Evolutionary conservation across 2,113 vertebrate species (phyloP), one percentile per base, ranked within the genome.

Genomic region (Chloroceryle aenea): DNA sequence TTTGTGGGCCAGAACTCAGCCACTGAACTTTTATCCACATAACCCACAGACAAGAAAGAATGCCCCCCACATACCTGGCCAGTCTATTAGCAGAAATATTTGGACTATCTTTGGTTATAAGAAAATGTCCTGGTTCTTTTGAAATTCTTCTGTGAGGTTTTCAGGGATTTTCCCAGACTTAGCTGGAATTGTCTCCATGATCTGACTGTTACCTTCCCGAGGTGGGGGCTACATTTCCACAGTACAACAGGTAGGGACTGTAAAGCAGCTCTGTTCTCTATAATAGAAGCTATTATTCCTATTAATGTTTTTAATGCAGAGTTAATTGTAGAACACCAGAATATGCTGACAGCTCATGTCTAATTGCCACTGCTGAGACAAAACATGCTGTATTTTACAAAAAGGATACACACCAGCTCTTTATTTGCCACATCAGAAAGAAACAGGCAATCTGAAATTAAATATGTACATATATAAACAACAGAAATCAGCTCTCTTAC

Each of bases 301-400:
- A 82, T 88, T 93, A 91, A 64, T 97, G 96, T 90, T 88, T 94
- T 90, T 89, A 66, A 80, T 90, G 84, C 93, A 92, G 80, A 92
- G 61, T 84, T 92, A 89, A 76, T 77, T 85, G 72, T 59, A 78
- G 78, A 90, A 62, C 34, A 81, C 45, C 19, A 29, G 79, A 96
- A 93, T 78, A 82, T 45, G 34, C 64, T 90, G 67, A 64, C 89
- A 94, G 72, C 47, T 62, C 42, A 34, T 53, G 40, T 74, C 78
- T 90, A 84, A 92, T 92, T 73, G 79, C 47, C 40, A 38, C 36
- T 38, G 15, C 32, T 71, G 32, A 38, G 71, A 95, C n/a, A 83
- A 92, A 90, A 95, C 56, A 92, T n/a, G 68, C 55, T 53, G 86
- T 14, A 30, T 76, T 34, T 95, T 81, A 93, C 76, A 56, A 10